Evolutionary conservation across 64 coral and sea anemone genomes (phyloP), one percentile per base, ranked within the genome.

Genomic region (Anthopleura sola): DNA sequence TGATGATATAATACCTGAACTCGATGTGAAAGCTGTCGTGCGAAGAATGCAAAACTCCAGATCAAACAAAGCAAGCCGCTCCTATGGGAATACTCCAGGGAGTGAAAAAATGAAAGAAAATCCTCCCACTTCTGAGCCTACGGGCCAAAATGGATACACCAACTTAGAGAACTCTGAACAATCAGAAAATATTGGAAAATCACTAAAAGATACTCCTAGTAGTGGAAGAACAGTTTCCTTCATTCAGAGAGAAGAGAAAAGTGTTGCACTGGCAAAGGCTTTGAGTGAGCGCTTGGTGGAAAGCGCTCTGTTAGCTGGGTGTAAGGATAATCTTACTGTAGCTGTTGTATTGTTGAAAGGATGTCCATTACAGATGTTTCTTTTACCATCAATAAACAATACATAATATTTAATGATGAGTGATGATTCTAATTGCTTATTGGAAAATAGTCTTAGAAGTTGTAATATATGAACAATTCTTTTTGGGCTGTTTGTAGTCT

Each of bases 241-340:
- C 10, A 83, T 83, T 5, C 16, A 8, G 2, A 86, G 49, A 75
- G 85, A 90, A 49, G 94, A 97, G 17, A 97, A 97, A 78, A 87
- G 90, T 83, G 66, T 60, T 56, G 84, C 62, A 47, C 46, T 97
- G 9, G 94, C 94, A 24, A 90, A 92, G 40, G 90, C 90, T 37
- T 34, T 97, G 18, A 92, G 90, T 90, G 94, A 97, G 89, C 84
- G 94, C 14, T 82, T 97, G 33, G 94, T 97, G 3, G 90, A 97
- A 58, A 89, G 90, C 57, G 90, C 94, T 10, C 49, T 97, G 36
- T 48, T 97, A 54, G 94, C 94, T 57, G 94, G 94, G 2, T 93
- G 86, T 20, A 77, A 81, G 28, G 90, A 97, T 78, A 97, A 97
- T 89, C 76, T 89, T 38, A 97, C 94, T 78, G 94, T 77, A 40